Base-by-base conservation (phyloP, 2,797 vertebrate genomes). In the Amazonetta brasiliensis region DNA sequence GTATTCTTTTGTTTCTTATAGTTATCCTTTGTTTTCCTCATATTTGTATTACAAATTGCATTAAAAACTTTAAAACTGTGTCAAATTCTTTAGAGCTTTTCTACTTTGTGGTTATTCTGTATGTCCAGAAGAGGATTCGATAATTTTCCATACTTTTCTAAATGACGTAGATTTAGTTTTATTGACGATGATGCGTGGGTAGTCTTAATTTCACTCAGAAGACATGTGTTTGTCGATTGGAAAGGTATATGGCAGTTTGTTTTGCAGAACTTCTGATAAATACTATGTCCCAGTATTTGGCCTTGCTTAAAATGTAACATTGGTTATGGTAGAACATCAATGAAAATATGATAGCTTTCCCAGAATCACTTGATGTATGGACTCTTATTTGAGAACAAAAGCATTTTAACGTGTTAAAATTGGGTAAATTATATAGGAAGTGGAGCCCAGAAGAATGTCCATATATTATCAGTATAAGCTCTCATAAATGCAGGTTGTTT, bases 361-460 rank as follows among this genome's bases (percentile, higher is more conserved):
- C 11, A 4, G 9, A 6, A 20, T 77, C 9, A 7, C 6, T 72
- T 55, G 23, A 28, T 46, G 2, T 20, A 11, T 9, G 18, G 11
- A 73, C 35, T 10, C 4, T 62, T 56, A 37, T 39, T 52, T 68
- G 50, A 78, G 91, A 59, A 46, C 68, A 30, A 63, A 81, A 87
- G 6, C n/a, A 56, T 59, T 28, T 35, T 69, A 76, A 55, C 14
- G 39, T 14, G 3, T 60, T 91, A 7, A 76, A 79, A 43, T 75
- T 85, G 3, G 0, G 0, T 43, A 31, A 50, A 22, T 56, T 87
- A 12, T 2, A 25, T 13, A 54, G 44, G 20, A 12, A 25, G 9
- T 12, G 31, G 52, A 77, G 23, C 52, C 37, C 12, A 83, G 60
- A 67, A 67, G 6, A 55, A 31, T 68, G 22, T 62, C 18, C 7